These are phyloP conservation scores for Saturnia japonica DNA, from an alignment of 2,888 invertebrate species.

Conservation along the genomic window DNA sequence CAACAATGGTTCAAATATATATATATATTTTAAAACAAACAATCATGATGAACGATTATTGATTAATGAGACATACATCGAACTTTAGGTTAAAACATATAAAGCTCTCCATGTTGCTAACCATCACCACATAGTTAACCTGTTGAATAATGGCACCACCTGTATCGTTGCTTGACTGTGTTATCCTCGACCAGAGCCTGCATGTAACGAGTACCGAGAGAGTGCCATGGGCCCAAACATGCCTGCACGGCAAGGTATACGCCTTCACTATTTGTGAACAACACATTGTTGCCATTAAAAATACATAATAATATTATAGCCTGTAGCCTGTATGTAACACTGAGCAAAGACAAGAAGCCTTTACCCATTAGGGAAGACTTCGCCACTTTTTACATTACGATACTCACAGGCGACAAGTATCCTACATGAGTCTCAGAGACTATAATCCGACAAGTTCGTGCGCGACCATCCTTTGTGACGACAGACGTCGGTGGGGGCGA, in stretches of 20 bases:
- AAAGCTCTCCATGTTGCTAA: neutral
- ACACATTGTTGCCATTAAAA: conserved; percentile 36
- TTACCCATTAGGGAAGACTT: too few species aligned
- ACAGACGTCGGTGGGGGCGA: too few species aligned
- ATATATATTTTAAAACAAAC: neutral
- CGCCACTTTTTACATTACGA: too few species aligned
- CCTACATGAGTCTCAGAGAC: too few species aligned
- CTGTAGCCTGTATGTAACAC: neutral
- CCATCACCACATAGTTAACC: conserved; percentile 10
- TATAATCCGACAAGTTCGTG: too few species aligned
- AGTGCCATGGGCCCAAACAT: conserved; percentile 68
- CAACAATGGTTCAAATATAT: neutral
- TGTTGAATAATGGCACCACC: conserved; percentile 46
- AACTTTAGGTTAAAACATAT: neutral
- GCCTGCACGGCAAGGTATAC: conserved; percentile 66
- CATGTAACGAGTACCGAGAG: conserved; percentile 64
- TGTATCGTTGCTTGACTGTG: conserved; percentile 67
- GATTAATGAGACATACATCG: neutral
- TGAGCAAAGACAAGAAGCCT: neutral
- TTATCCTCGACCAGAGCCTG: conserved; percentile 68
- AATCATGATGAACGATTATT: conserved; percentile 6
- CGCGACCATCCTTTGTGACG: too few species aligned
- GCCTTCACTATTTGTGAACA: conserved; percentile 66
- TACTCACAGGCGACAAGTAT: too few species aligned
- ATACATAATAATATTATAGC: conserved; percentile 2